A percentile compares a stretch with the other conserved stretches of the same genome.
Evolutionary conservation across 2,888 invertebrate genomes (phyloP).

Genomic region (Brachyopa scutellaris): DNA sequence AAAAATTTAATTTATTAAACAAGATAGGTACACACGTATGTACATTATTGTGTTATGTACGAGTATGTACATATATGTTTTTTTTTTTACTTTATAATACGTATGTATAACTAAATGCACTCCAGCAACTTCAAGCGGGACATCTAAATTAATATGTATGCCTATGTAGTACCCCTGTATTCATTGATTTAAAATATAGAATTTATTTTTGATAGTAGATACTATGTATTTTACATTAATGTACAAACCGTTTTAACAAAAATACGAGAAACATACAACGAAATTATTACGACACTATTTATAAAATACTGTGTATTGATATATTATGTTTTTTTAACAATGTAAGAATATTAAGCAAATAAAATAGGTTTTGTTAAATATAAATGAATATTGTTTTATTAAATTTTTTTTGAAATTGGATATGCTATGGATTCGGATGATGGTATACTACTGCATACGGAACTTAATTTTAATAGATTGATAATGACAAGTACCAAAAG

Average conservation of each 20-base stretch:
- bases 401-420: too few species aligned
- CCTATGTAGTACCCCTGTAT: constrained; percentile 15
- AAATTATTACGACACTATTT: constrained; percentile 64
- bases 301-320: constrained; percentile 72
- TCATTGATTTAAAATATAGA: constrained; percentile 53
- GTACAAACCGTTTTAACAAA: constrained; percentile 64
- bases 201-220: constrained; percentile 71
- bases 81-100: too few species aligned
- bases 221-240: constrained; percentile 69
- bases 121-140: not conserved
- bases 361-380: constrained; percentile 69
- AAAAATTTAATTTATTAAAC: too few species aligned
- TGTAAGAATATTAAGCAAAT: constrained; percentile 56
- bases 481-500: too few species aligned
- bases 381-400: too few species aligned
- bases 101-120: too few species aligned
- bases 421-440: too few species aligned
- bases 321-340: constrained; percentile 68
- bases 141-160: constrained; percentile 13
- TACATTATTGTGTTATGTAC: too few species aligned
- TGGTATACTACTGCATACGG: too few species aligned
- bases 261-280: constrained; percentile 62
- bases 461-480: too few species aligned
- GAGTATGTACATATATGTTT: too few species aligned
- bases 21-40: too few species aligned